Base-by-base conservation (phyloP, 2,113 vertebrate species). In the Galbula dea region DNA sequence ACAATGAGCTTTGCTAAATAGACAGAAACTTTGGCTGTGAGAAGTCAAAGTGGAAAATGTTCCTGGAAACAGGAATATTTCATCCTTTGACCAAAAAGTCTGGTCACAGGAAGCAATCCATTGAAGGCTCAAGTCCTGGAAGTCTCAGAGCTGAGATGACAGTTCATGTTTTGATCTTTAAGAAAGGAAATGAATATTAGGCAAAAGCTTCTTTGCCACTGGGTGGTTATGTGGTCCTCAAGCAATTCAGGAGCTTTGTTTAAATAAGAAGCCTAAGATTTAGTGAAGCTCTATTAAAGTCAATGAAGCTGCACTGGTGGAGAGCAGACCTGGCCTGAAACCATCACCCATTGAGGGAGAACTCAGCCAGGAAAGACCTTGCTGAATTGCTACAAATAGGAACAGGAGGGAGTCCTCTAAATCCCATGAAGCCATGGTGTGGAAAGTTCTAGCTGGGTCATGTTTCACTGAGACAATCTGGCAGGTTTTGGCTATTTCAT, bases 1-100 rank as follows among this genome's bases (percentile, higher is more conserved):
- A 34, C 4, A 10, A 14, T 0, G 3, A 26, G 9, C 7, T 81
- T 74, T 52, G 51, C 16, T 1, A 27, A 49, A 6, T 9, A 7
- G 2, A 21, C 10, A 27, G 19, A 34, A 17, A 12, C 7, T 77
- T 57, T 67, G 37, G 2, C 16, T 36, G 1, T 13, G 16, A 41
- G 55, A 49, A 83, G 6, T 45, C 6, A 49, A 43, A 66, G 32
- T 18, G 37, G 39, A 62, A 58, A 46, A 46, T 12, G 9, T 2
- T 73, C 43, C 65, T 55, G 39, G n/a, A 78, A 88, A 17, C 3
- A 59, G 41, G 34, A 71, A 1, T 14, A 3, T 34, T 29, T 12
- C 30, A 36, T 30, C n/a, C 41, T 72, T n/a, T 59, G 22, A 13
- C 32, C 83, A 15, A 51, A 55, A 27, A 3, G 2, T 39, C 30